Evolutionary conservation across 2,888 invertebrate genomes (phyloP), one percentile per base, ranked within the genome.

Genomic region (Ferdinandea cuprea): DNA sequence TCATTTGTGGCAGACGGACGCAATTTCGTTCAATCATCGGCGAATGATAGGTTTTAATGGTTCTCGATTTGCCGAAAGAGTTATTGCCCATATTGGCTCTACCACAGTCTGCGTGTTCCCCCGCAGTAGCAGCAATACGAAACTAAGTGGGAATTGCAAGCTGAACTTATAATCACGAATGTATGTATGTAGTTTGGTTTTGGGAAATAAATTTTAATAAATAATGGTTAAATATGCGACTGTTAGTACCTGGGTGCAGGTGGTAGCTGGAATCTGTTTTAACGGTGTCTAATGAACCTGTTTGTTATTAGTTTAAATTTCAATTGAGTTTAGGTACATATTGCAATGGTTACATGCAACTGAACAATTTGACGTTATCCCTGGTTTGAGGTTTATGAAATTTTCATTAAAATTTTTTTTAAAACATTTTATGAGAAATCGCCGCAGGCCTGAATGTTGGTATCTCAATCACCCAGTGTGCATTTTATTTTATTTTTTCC

Each of bases 31-130:
- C 77, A 83, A 83, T 83, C 83, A 83, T 77, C 83, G 77, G 42
- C 77, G 35, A 83, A 83, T 77, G 83, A 83, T 83, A 77, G 77
- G 56, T 83, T 71, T 83, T 83, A 83, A 83, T 83, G 83, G 83
- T 83, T 77, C 61, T 77, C 83, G 83, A 83, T 83, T 83, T 83
- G 72, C 54, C 72, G 68, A 42, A 83, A 83, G 83, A 83, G 77
- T 83, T 83, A 83, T 83, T 77, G 83, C 50, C 77, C 72, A 77
- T 83, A 83, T 77, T 77, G 83, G 68, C 54, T 63, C 61, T 59
- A 65, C 59, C 74, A 28, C 76, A 63, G 42, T 61, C 56, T 77
- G 66, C 59, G 61, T 72, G 46, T 61, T 61, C 59, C 42, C 65
- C 52, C 59, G 59, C 71, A 56, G 56, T 44, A 59, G 11, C 58